Evolutionary conservation across 2,888 invertebrate genomes (phyloP).

Genomic region (Spisula subtruncata): DNA sequence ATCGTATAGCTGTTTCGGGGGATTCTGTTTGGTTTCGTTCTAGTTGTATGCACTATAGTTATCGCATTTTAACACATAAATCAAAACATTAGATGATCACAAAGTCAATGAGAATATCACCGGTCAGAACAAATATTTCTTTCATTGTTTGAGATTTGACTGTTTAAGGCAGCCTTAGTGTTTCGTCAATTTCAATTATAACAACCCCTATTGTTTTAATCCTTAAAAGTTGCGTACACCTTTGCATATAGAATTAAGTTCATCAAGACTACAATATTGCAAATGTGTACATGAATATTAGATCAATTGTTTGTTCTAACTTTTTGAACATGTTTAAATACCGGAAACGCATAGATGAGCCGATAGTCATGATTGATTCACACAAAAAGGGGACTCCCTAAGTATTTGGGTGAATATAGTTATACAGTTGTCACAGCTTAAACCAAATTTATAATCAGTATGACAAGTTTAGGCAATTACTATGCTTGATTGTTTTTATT

Average conservation of each 20-base stretch:
- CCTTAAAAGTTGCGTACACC: neutral
- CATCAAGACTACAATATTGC: neutral
- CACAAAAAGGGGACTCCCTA: slow-evolving; percentile 38
- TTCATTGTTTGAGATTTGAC: too few relatives aligned
- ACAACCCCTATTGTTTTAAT: neutral
- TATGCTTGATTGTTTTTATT: slow-evolving; percentile 1
- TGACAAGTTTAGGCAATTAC: neutral
- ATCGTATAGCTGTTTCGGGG: too few relatives aligned
- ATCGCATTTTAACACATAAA: too few relatives aligned
- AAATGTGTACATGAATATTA: neutral
- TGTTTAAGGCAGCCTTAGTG: too few relatives aligned
- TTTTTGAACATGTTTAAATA: slow-evolving; percentile 33
- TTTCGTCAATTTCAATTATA: neutral
- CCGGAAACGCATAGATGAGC: slow-evolving; percentile 37
- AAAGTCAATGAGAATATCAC: neutral
- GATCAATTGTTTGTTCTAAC: neutral
- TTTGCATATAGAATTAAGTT: neutral
- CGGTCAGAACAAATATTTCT: too few relatives aligned
- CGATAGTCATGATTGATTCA: slow-evolving; percentile 54
- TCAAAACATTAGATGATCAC: neutral
- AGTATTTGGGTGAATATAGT: neutral
- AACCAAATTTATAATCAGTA: slow-evolving; percentile 21
- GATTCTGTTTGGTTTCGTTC: too few relatives aligned
- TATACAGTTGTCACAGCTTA: neutral
- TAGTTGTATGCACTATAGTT: too few relatives aligned